phyloP scores from a whole-genome alignment of 2,888 invertebrate species.

The Sylvicola cinctus region DNA sequence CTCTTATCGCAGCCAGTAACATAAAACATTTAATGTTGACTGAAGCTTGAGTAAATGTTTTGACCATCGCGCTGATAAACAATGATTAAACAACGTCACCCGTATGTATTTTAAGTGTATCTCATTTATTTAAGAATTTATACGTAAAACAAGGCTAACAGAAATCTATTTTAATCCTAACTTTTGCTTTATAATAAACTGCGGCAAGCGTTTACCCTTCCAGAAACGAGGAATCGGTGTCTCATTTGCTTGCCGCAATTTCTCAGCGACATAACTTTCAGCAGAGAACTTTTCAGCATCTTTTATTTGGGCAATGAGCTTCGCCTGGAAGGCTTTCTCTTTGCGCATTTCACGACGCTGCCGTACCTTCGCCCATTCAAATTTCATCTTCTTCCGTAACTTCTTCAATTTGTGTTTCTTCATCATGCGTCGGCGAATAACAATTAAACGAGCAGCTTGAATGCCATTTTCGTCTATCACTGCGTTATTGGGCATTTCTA shows the following conservation, averaged over 20 bases:
- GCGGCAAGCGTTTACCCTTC: constrained; percentile 41
- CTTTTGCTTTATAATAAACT: constrained; percentile 43
- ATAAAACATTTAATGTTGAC: too few species aligned
- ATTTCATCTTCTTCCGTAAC: constrained; percentile 57
- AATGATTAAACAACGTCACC: too few species aligned
- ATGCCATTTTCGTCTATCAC: constrained; percentile 35
- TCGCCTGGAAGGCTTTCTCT: constrained; percentile 58
- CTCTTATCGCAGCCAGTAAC: too few species aligned
- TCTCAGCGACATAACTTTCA: constrained; percentile 43
- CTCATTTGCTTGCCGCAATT: constrained; percentile 37
- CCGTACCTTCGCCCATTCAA: constrained; percentile 48
- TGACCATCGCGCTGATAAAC: too few species aligned
- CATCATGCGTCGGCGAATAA: constrained; percentile 66
- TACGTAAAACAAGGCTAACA: too few species aligned
- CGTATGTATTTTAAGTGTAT: too few species aligned
- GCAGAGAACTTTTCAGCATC: constrained; percentile 58
- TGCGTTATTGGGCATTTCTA: too few species aligned
- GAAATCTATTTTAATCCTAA: constrained; percentile 37
- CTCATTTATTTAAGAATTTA: too few species aligned
- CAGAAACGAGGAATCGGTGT: constrained; percentile 31
- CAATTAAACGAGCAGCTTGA: constrained; percentile 49
- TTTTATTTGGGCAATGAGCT: constrained; percentile 43
- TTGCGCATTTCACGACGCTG: constrained; percentile 49
- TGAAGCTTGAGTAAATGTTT: too few species aligned
- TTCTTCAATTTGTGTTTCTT: constrained; percentile 69